Evolutionary conservation across 2,113 vertebrate species (phyloP), one percentile per base, ranked within the genome.

Genomic region (Pelvicachromis taeniatus): DNA sequence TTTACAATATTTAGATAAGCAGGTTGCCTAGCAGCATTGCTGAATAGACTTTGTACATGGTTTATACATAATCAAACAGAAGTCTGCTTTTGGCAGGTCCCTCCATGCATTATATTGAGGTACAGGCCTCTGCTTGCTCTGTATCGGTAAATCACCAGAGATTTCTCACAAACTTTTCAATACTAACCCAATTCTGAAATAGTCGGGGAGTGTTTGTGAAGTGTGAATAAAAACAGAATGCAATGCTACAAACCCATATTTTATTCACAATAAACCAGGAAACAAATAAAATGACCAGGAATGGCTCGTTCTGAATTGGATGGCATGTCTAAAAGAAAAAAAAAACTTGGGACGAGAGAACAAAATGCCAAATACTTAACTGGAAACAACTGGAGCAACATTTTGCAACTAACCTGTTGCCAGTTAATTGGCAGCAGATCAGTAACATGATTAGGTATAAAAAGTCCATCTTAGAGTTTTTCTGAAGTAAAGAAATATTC

Each of bases 1-100:
- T 94, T 91, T 93, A 92, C 94, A 93, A 93, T 95, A 94, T 95
- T 95, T 95, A 95, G 92, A 95, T 94, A 94, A 94, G 92, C 83
- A 13, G 33, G 90, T 94, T 94, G 88, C 89, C 85, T 90, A 93
- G 94, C 84, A 92, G 88, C 82, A 38, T 6, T 5, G 23, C 55
- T 77, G 87, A 91, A 85, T 91, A 87, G 87, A 94, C 92, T 91
- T 91, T 94, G 89, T 59, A 85, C 91, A 56, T 52, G 78, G 42
- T 75, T 88, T 86, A 83, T 87, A 77, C 85, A 86, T 70, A 89
- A 88, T 91, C 85, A 94, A 93, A 92, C 88, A 92, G 31, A 68
- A 70, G 80, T 63, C 84, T 33, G 54, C 50, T 85, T 91, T 77
- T 65, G 75, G 58, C 40, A 40, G 78, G 87, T 87, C 81, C 35